Conservation (phyloP, 2,888 invertebrate genomes). For the Lasioglossum malachurum region DNA sequence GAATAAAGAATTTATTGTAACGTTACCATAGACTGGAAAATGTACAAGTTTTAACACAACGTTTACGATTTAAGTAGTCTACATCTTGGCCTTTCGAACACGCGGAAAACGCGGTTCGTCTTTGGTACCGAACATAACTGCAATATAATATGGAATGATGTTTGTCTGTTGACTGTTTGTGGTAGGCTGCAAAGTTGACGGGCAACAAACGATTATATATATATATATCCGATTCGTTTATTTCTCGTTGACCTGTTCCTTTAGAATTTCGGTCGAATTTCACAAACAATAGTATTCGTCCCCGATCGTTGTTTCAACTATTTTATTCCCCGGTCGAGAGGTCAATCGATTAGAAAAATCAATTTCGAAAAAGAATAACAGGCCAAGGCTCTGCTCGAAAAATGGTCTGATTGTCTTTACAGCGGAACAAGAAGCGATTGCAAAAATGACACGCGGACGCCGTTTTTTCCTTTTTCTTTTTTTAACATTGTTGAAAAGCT, state of each 20-base stretch:
- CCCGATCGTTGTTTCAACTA: background rate
- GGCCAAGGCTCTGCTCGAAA: slow-evolving; percentile 32
- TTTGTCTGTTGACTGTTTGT: slow-evolving; percentile 26
- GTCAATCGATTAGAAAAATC: background rate
- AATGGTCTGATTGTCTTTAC: slow-evolving; percentile 64
- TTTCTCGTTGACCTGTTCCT: background rate
- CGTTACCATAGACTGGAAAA: slow-evolving; percentile 66
- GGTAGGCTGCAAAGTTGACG: slow-evolving; percentile 19
- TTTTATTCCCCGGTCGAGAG: background rate
- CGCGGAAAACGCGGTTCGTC: slow-evolving; percentile 64
- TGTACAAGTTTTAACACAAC: slow-evolving; percentile 67
- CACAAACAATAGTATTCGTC: background rate
- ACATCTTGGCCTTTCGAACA: slow-evolving; percentile 59
- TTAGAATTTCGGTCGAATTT: background rate
- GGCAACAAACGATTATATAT: background rate
- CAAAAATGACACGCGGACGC: slow-evolving; percentile 41
- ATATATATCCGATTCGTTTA: background rate
- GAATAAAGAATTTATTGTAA: slow-evolving; percentile 76
- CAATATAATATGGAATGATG: slow-evolving; percentile 35
- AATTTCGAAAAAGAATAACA: background rate
- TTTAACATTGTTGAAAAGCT: slow-evolving; percentile 55
- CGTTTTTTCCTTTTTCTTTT: background rate
- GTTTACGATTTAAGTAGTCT: slow-evolving; percentile 58
- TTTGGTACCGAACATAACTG: slow-evolving; percentile 69
- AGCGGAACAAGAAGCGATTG: slow-evolving; percentile 37